A percentile compares a stretch with the other conserved stretches of the same genome.
Conservation (phyloP, 2,797 vertebrate species). For the Megaceryle alcyon region DNA sequence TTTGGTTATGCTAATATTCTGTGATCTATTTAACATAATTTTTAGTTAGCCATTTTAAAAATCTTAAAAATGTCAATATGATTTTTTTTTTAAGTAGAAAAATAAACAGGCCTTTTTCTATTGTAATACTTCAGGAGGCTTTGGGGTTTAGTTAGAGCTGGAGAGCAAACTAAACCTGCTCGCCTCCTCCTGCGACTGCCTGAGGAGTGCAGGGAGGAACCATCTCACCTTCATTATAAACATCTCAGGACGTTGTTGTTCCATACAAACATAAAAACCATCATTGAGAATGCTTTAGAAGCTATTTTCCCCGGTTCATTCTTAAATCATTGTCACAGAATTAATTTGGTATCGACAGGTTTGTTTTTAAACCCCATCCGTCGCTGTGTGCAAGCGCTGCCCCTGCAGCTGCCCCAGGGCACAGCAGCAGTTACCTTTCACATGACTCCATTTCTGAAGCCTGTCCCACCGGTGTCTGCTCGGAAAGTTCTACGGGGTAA, state of each 20-base stretch:
- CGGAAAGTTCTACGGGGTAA: fast-evolving
- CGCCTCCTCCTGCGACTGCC: not conserved
- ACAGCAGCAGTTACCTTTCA: not conserved
- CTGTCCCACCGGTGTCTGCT: fast-evolving
- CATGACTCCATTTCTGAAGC: not conserved
- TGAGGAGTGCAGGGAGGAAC: fast-evolving
- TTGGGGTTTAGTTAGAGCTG: not conserved
- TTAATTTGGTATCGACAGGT: too few relatives aligned
- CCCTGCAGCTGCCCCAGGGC: fast-evolving
- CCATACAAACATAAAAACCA: not conserved
- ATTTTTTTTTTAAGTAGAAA: not conserved
- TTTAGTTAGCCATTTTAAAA: not conserved
- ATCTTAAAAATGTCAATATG: not conserved
- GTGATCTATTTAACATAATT: not conserved
- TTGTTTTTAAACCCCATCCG: not conserved
- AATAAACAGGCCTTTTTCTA: slow-evolving; percentile 52
- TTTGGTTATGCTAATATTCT: not conserved
- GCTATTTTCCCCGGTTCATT: not conserved
- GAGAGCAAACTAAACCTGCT: not conserved
- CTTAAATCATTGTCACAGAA: not conserved
- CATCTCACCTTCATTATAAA: fast-evolving
- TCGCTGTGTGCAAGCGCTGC: too few relatives aligned
- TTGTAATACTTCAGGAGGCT: not conserved
- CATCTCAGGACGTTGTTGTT: not conserved
- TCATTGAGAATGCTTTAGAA: not conserved